Evolutionary conservation across 1,140 invertebrate species (phyloP).

Genomic region (Trichomalopsis sarcophagae): DNA sequence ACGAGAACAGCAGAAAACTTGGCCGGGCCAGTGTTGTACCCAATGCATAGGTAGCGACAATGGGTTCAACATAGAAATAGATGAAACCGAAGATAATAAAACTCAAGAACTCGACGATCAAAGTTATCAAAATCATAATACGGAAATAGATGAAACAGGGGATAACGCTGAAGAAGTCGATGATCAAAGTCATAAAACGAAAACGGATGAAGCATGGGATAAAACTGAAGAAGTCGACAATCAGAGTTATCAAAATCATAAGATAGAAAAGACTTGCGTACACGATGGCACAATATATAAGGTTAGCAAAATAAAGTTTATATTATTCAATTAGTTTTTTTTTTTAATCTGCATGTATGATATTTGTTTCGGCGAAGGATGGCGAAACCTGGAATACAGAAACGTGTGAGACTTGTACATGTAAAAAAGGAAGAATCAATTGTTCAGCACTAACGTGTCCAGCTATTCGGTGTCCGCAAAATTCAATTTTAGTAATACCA

Average conservation of each 20-base stretch:
- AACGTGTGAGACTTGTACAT: constrained; percentile 89
- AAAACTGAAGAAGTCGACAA: not conserved
- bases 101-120: not conserved
- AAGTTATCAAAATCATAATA: not conserved
- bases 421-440: constrained; percentile 84
- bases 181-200: too few species aligned
- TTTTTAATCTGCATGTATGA: too few species aligned
- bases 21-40: constrained; percentile 29
- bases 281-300: not conserved
- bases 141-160: too few species aligned
- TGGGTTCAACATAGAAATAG: not conserved
- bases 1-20: not conserved
- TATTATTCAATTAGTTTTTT: too few species aligned
- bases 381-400: constrained; percentile 90
- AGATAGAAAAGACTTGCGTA: not conserved
- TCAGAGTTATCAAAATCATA: not conserved
- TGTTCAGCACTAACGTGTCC: constrained; percentile 88
- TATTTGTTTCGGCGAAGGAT: constrained; percentile 79
- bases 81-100: not conserved
- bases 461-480: constrained; percentile 79
- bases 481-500: constrained; percentile 81
- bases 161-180: too few species aligned
- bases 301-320: not conserved
- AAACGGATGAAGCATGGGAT: not conserved
- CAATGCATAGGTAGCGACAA: not conserved